Base-by-base conservation (phyloP, 2,888 invertebrate genomes). In the Oxycera nigricornis region DNA sequence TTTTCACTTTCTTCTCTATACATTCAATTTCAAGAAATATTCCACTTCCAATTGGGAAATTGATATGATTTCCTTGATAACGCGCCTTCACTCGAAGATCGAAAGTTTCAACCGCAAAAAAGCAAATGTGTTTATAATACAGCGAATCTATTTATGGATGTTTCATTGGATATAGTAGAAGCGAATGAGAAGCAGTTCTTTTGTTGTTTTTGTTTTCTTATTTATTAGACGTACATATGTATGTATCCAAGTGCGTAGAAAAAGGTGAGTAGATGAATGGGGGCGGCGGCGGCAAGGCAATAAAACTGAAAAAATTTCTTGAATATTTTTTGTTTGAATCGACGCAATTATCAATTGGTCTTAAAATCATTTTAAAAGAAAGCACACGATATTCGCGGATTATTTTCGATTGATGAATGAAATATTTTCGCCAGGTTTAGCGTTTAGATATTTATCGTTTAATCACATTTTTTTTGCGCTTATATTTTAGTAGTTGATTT, bases 161-260 rank as follows among this genome's bases (percentile, higher is more conserved):
- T 28, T 31, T 55, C 70, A 68, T 52, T 52, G 20, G 31, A 52
- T 35, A 22, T 7, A 61, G 35, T 17, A 26, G 57, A 22, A 14
- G 35, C 31, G n/a, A 61, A 61, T 61, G 61, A 61, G 31, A 31
- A 61, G 20, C 30, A 28, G 61, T 20, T 61, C 31, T 17, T 61
- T 6, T 30, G 14, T 61, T 59, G 14, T n/a, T 46, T 46, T 46
- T 46, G 35, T 7, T 35, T 20, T 22, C 28, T 26, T 26, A 4
- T 28, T 59, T 61, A 17, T 61, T 31, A n/a, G 11, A 31, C 31
- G 30, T 61, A 26, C 2, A 17, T 31, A 17, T 31, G 31, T 14
- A 22, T 70, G 70, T 70, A 70, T 70, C 70, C 70, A 70, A 70
- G 70, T 70, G 70, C 20, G 55, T 52, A 52, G 55, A 55, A 46